Evolutionary conservation across 2,113 vertebrate genomes (phyloP).

Genomic region (Picathartes gymnocephalus): DNA sequence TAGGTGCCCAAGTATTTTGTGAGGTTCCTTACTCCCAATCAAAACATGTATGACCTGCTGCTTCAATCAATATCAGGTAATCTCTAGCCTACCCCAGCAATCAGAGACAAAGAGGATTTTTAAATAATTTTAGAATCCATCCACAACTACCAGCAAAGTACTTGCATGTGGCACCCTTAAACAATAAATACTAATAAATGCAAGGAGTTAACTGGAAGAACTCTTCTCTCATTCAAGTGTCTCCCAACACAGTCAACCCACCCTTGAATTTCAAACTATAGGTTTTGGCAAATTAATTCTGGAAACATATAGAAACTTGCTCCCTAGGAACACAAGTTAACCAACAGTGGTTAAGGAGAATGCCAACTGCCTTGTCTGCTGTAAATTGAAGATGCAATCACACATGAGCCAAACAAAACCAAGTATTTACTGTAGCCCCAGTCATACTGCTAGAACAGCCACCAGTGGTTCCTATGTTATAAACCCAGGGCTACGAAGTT

Average conservation of each 20-base stretch:
- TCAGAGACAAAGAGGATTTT: not conserved
- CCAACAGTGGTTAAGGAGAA: not conserved
- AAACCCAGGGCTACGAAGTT: not conserved
- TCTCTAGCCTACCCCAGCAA: not conserved
- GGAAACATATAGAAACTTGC: not conserved
- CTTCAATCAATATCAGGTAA: not conserved
- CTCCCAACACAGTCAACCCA: not conserved
- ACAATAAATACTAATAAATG: not conserved
- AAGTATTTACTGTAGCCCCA: not conserved
- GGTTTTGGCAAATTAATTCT: not conserved
- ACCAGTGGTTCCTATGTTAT: not conserved
- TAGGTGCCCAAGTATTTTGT: not conserved
- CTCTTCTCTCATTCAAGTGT: not conserved
- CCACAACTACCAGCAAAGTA: not conserved
- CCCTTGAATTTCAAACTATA: not conserved
- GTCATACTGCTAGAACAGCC: not conserved
- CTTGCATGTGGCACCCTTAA: rapidly evolving
- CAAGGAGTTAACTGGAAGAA: not conserved
- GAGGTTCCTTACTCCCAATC: not conserved
- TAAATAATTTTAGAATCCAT: not conserved
- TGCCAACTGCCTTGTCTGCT: not conserved
- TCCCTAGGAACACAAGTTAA: not conserved
- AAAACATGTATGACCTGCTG: not conserved
- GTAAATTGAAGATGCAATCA: not conserved
- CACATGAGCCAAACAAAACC: not conserved